Conservation (phyloP, 2,888 invertebrate genomes). For the Amblyteles armatorius region DNA sequence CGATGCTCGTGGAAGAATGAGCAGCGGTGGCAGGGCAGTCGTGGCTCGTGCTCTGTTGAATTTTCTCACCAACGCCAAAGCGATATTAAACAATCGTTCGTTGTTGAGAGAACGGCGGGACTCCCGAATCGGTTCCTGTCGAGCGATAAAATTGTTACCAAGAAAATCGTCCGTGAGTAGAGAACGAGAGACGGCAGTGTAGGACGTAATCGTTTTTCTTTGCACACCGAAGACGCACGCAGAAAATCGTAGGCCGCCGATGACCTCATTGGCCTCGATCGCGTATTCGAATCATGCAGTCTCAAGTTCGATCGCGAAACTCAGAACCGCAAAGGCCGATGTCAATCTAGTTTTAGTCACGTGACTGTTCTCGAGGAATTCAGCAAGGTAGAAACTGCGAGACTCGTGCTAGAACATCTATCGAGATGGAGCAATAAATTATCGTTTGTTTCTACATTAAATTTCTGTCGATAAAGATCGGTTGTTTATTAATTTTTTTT, state of each 20-base stretch:
- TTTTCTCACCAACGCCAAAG: slow-evolving; percentile 43
- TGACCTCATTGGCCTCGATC: slow-evolving; percentile 23
- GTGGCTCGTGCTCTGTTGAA: slow-evolving; percentile 49
- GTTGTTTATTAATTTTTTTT: neutral
- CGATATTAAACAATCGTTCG: slow-evolving; percentile 16
- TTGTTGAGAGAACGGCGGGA: slow-evolving; percentile 21
- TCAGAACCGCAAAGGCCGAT: neutral
- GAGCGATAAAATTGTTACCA: slow-evolving; percentile 34
- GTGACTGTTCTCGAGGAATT: neutral
- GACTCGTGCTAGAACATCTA: neutral
- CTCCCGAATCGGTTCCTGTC: slow-evolving; percentile 18
- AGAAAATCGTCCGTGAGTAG: slow-evolving; percentile 61
- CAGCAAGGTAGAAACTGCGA: neutral
- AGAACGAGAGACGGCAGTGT: slow-evolving; percentile 9
- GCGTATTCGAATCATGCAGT: slow-evolving; percentile 14
- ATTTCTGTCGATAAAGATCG: neutral
- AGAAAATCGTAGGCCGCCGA: neutral
- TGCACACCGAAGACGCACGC: neutral
- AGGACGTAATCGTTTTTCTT: neutral
- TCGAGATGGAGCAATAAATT: neutral
- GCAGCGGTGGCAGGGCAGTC: slow-evolving; percentile 42
- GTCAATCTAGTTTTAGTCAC: neutral
- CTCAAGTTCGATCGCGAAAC: neutral
- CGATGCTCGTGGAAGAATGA: slow-evolving; percentile 54
- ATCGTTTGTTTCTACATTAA: neutral